Base-by-base conservation (phyloP, 2,888 invertebrate genomes). In the Sinhomidia bicolor region DNA sequence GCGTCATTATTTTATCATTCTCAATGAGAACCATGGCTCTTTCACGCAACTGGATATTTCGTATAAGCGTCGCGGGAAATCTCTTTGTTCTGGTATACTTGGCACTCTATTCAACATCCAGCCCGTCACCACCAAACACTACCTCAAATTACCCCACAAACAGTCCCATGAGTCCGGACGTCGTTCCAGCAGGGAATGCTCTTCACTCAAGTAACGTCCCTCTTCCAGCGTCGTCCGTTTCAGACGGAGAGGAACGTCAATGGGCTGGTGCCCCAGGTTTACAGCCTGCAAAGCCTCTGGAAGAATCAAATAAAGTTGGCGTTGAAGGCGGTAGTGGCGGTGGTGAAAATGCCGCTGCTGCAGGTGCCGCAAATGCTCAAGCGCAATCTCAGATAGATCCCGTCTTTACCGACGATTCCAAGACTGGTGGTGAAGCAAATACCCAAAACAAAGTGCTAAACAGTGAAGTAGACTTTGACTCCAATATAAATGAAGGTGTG, bases 31-130 rank as follows among this genome's bases (percentile, higher is more conserved):
- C n/a, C 23, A 90, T 91, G 90, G 90, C 85, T 23, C 82, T 92
- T 74, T 91, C 90, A 41, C 79, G 92, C 47, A 91, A 91, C 74
- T 92, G 92, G 92, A 88, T 92, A 23, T 91, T 92, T 80, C 91
- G 92, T 29, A 90, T 91, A 57, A 91, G 91, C 71, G 90, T 92
- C 23, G 91, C 90, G 17, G 91, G 88, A 23, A 92, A 92, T 83
- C 85, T 91, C 41, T 89, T 91, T 47, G 91, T 92, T 29, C 60
- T 92, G 7, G 89, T 91, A 9, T 92, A 92, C 68, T 78, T 92
- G 51, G 92, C 92, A n/a, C 85, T 92, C 0, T 92, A 92, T 83
- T 91, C 92, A 12, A 86, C 91, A 7, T 90, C 91, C 2, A 87
- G 89, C 5, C 65, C 89, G 20, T 86, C 90, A 14, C 79, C 89